Evolutionary conservation across 2,888 invertebrate genomes (phyloP).

Genomic region (Zeuzera pyrina): DNA sequence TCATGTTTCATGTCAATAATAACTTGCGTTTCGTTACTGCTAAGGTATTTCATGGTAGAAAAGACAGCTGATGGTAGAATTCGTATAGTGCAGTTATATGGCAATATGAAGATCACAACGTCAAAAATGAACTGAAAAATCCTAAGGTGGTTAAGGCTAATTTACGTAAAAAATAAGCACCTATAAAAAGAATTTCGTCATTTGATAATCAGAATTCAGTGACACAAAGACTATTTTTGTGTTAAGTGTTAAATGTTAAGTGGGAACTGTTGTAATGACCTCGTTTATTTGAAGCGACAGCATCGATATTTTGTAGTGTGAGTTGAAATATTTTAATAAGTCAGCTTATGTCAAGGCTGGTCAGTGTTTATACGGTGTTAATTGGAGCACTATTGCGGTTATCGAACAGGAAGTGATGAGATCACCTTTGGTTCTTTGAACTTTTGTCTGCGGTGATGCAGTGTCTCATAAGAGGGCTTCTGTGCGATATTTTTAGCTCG

Average conservation of each 20-base stretch:
- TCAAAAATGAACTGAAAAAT: slow-evolving; percentile 45
- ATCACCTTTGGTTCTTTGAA: slow-evolving; percentile 48
- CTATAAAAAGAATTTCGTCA: slow-evolving; percentile 20
- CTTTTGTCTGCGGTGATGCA: slow-evolving; percentile 27
- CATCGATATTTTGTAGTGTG: slow-evolving; percentile 25
- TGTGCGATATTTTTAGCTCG: slow-evolving; percentile 52
- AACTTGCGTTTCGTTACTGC: neutral
- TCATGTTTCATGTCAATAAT: neutral
- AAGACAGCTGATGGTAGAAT: neutral
- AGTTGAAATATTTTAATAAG: slow-evolving; percentile 14
- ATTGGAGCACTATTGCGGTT: slow-evolving; percentile 35
- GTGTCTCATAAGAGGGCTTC: slow-evolving; percentile 28
- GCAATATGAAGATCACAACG: slow-evolving; percentile 17
- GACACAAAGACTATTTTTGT: slow-evolving; percentile 20
- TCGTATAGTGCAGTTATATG: neutral
- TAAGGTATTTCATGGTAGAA: neutral
- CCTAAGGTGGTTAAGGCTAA: slow-evolving; percentile 21
- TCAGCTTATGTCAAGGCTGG: slow-evolving; percentile 26
- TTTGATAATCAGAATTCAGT: slow-evolving; percentile 23
- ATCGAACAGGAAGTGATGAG: slow-evolving; percentile 49
- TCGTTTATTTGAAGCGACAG: slow-evolving; percentile 23
- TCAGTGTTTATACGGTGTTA: slow-evolving; percentile 21
- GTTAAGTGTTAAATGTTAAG: slow-evolving; percentile 23
- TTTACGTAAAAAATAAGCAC: slow-evolving; percentile 27
- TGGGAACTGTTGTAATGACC: slow-evolving; percentile 22